Conservation (phyloP, 2,888 invertebrate genomes). For the Limnephilus lunatus region DNA sequence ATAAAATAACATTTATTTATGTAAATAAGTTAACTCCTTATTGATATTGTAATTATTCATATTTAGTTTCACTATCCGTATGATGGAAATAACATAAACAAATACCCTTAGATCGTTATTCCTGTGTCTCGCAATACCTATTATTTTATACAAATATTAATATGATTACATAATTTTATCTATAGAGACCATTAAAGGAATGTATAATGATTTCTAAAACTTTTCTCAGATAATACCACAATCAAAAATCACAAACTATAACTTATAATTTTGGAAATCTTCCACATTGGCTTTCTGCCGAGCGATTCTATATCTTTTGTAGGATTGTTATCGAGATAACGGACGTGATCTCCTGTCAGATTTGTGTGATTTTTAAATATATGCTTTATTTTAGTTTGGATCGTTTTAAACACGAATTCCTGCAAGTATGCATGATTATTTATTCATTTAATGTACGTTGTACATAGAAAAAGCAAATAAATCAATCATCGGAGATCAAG, state of each 20-base stretch:
- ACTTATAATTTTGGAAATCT: neutral
- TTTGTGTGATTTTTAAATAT: too few species aligned
- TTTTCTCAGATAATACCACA: neutral
- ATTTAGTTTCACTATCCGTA: slow-evolving; percentile 22
- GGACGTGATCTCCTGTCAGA: too few species aligned
- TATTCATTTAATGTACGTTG: too few species aligned
- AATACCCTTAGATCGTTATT: slow-evolving; percentile 1
- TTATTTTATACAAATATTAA: neutral
- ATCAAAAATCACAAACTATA: neutral
- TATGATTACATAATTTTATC: neutral
- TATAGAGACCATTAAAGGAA: neutral
- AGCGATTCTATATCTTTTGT: too few species aligned
- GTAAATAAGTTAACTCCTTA: slow-evolving; percentile 38
- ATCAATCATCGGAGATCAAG: too few species aligned
- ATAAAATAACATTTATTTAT: slow-evolving; percentile 24
- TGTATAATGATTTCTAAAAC: neutral
- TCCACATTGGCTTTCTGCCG: neutral
- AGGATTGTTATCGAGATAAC: too few species aligned
- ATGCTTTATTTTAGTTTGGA: too few species aligned
- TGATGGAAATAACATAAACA: slow-evolving; percentile 18
- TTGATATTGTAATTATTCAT: neutral
- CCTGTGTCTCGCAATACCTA: slow-evolving; percentile 11
- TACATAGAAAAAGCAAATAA: too few species aligned
- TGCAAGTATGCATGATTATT: too few species aligned
- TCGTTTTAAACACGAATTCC: too few species aligned